phyloP scores from a whole-genome alignment of 1,140 invertebrate species.

The Cyclargus thomasi region DNA sequence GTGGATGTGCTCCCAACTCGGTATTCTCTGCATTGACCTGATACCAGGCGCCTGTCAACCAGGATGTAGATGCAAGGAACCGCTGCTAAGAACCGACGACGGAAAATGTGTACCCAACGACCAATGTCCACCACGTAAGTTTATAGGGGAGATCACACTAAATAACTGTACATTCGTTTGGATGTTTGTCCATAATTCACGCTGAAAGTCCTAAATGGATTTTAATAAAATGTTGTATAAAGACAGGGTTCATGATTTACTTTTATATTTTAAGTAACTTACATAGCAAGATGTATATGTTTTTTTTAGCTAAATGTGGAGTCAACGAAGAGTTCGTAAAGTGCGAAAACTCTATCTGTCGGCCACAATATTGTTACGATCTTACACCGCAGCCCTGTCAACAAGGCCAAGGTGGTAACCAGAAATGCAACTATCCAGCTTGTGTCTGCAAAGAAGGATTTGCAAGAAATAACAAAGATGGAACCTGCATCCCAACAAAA shows the following conservation, averaged over 20 bases:
- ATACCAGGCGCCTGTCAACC: conserved; percentile 22
- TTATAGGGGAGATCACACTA: no score
- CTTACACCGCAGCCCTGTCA: conserved; percentile 31
- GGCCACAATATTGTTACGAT: conserved; percentile 14
- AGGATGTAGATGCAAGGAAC: conserved; percentile 31
- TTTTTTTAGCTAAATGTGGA: conserved; percentile 26
- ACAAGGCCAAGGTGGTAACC: conserved; percentile 26
- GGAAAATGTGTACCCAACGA: conserved; percentile 32
- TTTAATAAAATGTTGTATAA: no score
- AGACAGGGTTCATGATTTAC: no score
- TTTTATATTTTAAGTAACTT: no score
- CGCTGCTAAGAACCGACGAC: conserved; percentile 27
- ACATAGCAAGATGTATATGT: background rate
- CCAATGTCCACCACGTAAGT: conserved; percentile 24
- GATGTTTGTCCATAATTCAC: no score
- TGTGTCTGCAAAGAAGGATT: conserved; percentile 73
- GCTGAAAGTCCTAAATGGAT: no score
- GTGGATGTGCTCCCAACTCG: conserved; percentile 28
- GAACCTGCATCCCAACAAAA: conserved; percentile 58
- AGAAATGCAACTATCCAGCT: conserved; percentile 18
- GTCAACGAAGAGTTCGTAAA: conserved; percentile 27
- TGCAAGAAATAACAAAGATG: conserved; percentile 47
- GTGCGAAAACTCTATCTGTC: conserved; percentile 17
- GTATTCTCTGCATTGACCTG: conserved; percentile 22
- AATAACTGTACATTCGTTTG: no score